Conservation (phyloP, 2,888 invertebrate species). For the Prenolepis imparis region DNA sequence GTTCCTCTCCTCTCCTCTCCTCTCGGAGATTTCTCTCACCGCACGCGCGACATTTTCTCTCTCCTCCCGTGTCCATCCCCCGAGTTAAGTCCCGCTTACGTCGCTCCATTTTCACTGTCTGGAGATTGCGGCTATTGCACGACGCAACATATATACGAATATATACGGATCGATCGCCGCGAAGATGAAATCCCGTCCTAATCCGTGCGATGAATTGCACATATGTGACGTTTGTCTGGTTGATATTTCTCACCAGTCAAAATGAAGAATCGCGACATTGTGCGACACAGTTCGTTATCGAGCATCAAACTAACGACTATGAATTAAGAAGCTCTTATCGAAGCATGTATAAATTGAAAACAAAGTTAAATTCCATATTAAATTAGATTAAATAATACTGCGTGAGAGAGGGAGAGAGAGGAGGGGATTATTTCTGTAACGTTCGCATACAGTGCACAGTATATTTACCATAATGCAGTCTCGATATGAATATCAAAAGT, state of each 20-base stretch:
- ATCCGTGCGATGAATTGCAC: slow-evolving; percentile 7
- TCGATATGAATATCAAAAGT: slow-evolving; percentile 16
- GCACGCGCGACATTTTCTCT: neutral
- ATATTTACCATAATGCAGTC: neutral
- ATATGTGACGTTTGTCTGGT: neutral
- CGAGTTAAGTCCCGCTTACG: neutral
- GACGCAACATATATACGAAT: slow-evolving; percentile 18
- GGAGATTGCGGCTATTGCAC: slow-evolving; percentile 35
- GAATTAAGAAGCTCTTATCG: neutral
- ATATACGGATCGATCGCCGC: slow-evolving; percentile 15
- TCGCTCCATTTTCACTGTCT: neutral
- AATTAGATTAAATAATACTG: neutral
- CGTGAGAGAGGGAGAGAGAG: too few relatives aligned
- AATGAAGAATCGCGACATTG: neutral
- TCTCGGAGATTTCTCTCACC: neutral
- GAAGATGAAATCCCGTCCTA: slow-evolving; percentile 24
- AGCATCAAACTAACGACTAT: neutral
- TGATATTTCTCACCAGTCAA: neutral
- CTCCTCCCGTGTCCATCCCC: neutral
- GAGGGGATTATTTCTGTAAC: neutral
- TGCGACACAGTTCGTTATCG: neutral
- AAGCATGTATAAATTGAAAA: neutral
- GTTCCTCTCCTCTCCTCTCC: neutral
- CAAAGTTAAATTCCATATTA: neutral
- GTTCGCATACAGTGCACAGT: neutral